phyloP scores from a whole-genome alignment of 2,113 vertebrate species.

The Rallus limicola region DNA sequence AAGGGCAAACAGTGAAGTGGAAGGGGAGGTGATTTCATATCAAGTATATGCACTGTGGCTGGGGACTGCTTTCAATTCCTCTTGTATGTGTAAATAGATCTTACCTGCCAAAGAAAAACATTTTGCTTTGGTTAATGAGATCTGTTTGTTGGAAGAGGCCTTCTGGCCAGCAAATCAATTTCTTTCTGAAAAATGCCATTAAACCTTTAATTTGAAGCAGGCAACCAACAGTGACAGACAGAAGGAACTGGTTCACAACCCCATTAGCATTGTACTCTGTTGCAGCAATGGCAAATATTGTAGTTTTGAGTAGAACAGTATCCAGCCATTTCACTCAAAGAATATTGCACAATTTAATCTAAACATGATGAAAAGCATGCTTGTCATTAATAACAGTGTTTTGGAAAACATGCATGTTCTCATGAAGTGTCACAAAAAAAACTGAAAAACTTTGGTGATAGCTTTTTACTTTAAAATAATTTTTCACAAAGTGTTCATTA shows the following conservation, averaged over 20 bases:
- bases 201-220: not conserved
- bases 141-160: not conserved
- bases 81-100: not conserved
- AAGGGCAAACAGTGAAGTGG: not conserved
- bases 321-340: not conserved
- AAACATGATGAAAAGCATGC: not conserved
- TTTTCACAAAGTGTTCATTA: not conserved
- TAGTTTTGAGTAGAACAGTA: not conserved
- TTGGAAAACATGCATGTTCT: not conserved
- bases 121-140: not conserved
- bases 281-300: not conserved
- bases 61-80: not conserved
- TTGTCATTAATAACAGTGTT: not conserved
- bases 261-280: not conserved
- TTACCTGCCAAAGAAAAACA: not conserved
- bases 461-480: not conserved
- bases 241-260: not conserved
- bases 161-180: not conserved
- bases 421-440: not conserved
- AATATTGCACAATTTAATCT: not conserved
- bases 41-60: accelerated
- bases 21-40: not conserved
- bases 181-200: not conserved
- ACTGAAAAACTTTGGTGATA: not conserved
- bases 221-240: not conserved